phyloP scores from a whole-genome alignment of 2,888 invertebrate species.

The Diaperis boleti region DNA sequence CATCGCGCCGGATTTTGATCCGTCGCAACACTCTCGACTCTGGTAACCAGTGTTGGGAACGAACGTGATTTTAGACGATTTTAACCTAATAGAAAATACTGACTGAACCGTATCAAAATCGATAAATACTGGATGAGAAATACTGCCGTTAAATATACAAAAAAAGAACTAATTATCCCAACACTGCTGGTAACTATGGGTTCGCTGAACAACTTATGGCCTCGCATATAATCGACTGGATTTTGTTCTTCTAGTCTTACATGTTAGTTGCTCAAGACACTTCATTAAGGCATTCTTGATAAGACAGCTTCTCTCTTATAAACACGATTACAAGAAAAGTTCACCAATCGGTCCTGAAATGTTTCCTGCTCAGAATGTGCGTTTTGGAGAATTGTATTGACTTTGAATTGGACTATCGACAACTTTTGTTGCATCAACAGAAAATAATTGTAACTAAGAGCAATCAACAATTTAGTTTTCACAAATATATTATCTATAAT shows the following conservation, averaged over 20 bases:
- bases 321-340: conserved; percentile 34
- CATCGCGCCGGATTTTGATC: conserved; percentile 11
- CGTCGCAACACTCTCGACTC: conserved; percentile 23
- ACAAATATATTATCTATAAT: conserved; percentile 41
- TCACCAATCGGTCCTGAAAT: conserved; percentile 32
- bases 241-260: conserved; percentile 38
- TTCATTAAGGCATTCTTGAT: conserved; percentile 57
- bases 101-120: not conserved
- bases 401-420: conserved; percentile 55
- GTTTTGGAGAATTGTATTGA: conserved; percentile 53
- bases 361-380: conserved; percentile 39
- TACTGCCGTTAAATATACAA: not conserved
- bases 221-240: conserved; percentile 39
- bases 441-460: conserved; percentile 47
- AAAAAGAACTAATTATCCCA: conserved; percentile 36
- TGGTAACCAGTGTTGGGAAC: conserved; percentile 37
- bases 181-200: conserved; percentile 43
- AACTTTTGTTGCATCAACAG: conserved; percentile 43
- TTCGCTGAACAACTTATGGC: conserved; percentile 41
- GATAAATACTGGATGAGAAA: conserved; percentile 3
- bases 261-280: conserved; percentile 53
- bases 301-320: conserved; percentile 35
- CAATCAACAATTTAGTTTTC: conserved; percentile 49
- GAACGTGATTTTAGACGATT: not conserved
- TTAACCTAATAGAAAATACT: conserved; percentile 4